Conservation (phyloP, 2,888 invertebrate genomes). For the Drosophila limbata region DNA sequence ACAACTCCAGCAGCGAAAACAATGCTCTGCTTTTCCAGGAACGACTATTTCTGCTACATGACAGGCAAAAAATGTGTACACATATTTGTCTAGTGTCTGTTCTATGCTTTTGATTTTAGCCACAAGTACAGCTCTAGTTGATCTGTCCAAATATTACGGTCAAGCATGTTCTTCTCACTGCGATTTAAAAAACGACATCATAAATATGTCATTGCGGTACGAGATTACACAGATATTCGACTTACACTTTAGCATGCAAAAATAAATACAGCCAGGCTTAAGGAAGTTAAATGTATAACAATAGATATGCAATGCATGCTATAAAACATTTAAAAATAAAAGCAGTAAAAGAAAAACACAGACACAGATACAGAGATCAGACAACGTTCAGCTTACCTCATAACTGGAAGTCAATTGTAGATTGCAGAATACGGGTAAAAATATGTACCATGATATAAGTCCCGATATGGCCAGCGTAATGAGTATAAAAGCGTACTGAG, state of each 20-base stretch:
- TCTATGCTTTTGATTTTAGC: slow-evolving; percentile 17
- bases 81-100: slow-evolving; percentile 27
- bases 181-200: slow-evolving; percentile 22
- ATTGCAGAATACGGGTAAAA: slow-evolving; percentile 90
- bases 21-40: slow-evolving; percentile 23
- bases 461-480: slow-evolving; percentile 84
- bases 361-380: slow-evolving; percentile 5
- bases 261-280: slow-evolving; percentile 6
- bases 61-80: slow-evolving; percentile 33
- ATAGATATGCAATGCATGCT: slow-evolving; percentile 21
- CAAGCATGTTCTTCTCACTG: background rate
- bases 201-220: slow-evolving; percentile 16
- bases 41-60: slow-evolving; percentile 8
- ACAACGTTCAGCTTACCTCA: slow-evolving; percentile 87
- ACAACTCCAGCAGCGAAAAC: slow-evolving; percentile 20
- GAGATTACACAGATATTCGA: slow-evolving; percentile 1
- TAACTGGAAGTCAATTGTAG: slow-evolving; percentile 90
- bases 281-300: slow-evolving; percentile 5
- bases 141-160: background rate
- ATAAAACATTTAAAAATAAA: background rate
- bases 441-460: slow-evolving; percentile 87
- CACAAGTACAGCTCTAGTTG: background rate
- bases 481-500: slow-evolving; percentile 89
- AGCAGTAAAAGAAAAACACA: background rate
- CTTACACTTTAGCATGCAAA: slow-evolving; percentile 45